Evolutionary conservation across 2,888 invertebrate genomes (phyloP).

Genomic region (Plagodis pulveraria): DNA sequence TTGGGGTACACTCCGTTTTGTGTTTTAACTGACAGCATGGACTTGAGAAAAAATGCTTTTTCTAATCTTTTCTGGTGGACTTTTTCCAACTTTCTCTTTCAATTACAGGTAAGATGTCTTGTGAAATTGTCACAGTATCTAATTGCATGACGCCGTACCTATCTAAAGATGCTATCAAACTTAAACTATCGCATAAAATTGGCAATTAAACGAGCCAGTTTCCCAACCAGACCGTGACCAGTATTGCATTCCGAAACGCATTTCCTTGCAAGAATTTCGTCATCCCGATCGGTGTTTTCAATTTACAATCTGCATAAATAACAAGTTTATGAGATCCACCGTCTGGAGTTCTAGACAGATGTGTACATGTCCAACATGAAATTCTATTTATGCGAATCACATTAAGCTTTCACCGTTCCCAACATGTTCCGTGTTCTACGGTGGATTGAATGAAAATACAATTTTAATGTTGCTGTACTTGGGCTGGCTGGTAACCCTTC

Average conservation of each 20-base stretch:
- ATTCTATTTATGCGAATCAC: slow-evolving; percentile 71
- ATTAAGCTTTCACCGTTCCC: slow-evolving; percentile 63
- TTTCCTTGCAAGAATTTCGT: slow-evolving; percentile 28
- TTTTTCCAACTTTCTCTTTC: no score
- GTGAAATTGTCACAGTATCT: no score
- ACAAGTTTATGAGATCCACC: slow-evolving; percentile 43
- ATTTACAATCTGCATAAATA: slow-evolving; percentile 45
- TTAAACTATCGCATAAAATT: slow-evolving; percentile 3
- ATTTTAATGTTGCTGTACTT: slow-evolving; percentile 46
- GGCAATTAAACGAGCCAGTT: slow-evolving; percentile 1
- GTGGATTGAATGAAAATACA: slow-evolving; percentile 55
- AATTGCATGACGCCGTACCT: no score
- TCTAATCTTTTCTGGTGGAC: no score
- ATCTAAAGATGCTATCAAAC: background rate
- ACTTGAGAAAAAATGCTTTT: no score
- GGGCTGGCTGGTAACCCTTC: slow-evolving; percentile 25
- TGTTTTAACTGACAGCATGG: no score
- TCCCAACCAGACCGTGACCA: background rate
- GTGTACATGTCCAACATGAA: slow-evolving; percentile 57
- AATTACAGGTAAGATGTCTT: no score
- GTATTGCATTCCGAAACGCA: slow-evolving; percentile 3
- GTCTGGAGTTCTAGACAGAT: slow-evolving; percentile 38
- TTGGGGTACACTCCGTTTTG: no score
- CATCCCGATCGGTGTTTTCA: slow-evolving; percentile 38
- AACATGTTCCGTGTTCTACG: slow-evolving; percentile 55